phyloP scores from a whole-genome alignment of 1,140 invertebrate genomes.

The Drosophila tristis region DNA sequence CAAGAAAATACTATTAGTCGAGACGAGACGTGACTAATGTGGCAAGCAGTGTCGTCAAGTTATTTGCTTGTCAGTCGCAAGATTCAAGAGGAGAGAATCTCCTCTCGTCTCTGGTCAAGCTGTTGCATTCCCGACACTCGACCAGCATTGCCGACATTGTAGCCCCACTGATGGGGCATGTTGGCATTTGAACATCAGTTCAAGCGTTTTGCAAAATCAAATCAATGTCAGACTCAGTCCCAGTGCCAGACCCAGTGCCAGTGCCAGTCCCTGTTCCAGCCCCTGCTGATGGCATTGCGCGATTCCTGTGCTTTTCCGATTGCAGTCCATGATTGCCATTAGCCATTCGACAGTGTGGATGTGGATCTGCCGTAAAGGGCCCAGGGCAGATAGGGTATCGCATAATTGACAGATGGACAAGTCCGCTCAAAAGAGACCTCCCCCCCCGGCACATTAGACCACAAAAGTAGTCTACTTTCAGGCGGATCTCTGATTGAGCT shows the following conservation, averaged over 20 bases:
- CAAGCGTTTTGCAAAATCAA: constrained; percentile 48
- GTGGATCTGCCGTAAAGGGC: neutral
- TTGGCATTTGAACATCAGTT: constrained; percentile 48
- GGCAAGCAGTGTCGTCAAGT: neutral
- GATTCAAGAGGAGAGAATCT: constrained; percentile 10
- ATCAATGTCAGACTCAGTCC: constrained; percentile 63
- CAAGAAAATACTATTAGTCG: constrained; percentile 47
- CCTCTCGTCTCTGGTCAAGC: constrained; percentile 15
- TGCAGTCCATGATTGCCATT: constrained; percentile 40
- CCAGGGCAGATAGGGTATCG: constrained; percentile 9
- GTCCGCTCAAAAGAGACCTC: neutral
- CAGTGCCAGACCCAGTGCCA: constrained; percentile 36
- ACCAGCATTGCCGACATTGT: constrained; percentile 1
- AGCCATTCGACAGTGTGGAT: constrained; percentile 35
- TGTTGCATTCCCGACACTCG: constrained; percentile 5
- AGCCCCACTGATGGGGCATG: neutral
- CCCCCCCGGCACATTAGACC: neutral
- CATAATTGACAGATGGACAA: constrained; percentile 27
- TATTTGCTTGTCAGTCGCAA: neutral
- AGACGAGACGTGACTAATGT: constrained; percentile 37
- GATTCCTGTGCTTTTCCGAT: constrained; percentile 28
- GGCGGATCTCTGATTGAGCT: constrained; percentile 19
- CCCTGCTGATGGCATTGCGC: constrained; percentile 12
- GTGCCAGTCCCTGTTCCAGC: constrained; percentile 9
- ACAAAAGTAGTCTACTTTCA: constrained; percentile 43